These are phyloP conservation scores for Chrysolina haemoptera DNA, from an alignment of 2,888 invertebrate genomes.

Conservation along the genomic window DNA sequence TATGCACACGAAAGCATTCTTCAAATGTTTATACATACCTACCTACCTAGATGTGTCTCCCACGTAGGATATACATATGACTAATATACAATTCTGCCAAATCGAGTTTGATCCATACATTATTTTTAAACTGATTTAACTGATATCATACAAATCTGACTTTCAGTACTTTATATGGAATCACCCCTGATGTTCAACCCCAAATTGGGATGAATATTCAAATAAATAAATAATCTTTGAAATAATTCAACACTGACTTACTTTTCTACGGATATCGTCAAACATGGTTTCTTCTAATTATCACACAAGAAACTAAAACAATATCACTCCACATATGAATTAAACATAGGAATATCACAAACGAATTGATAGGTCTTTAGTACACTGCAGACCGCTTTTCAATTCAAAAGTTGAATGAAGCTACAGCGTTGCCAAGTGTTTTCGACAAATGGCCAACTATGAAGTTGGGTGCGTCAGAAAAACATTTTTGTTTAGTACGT, in stretches of 20 bases:
- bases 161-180: neutral
- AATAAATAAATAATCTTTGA: neutral
- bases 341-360: neutral
- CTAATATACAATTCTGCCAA: conserved; percentile 14
- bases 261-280: conserved; percentile 25
- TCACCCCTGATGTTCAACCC: neutral
- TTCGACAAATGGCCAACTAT: neutral
- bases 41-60: too few species aligned
- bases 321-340: conserved; percentile 3
- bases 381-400: conserved; percentile 18
- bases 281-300: conserved; percentile 21
- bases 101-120: neutral
- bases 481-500: too few species aligned
- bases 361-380: neutral
- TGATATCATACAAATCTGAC: neutral
- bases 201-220: neutral
- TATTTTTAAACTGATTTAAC: neutral
- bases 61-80: neutral
- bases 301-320: neutral
- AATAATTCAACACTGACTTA: conserved; percentile 12
- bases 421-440: conserved; percentile 16
- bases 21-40: neutral
- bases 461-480: neutral
- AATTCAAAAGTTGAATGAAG: conserved; percentile 25
- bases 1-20: conserved; percentile 6